phyloP scores from a whole-genome alignment of 1,140 invertebrate genomes.

The Drosophila lowei region DNA sequence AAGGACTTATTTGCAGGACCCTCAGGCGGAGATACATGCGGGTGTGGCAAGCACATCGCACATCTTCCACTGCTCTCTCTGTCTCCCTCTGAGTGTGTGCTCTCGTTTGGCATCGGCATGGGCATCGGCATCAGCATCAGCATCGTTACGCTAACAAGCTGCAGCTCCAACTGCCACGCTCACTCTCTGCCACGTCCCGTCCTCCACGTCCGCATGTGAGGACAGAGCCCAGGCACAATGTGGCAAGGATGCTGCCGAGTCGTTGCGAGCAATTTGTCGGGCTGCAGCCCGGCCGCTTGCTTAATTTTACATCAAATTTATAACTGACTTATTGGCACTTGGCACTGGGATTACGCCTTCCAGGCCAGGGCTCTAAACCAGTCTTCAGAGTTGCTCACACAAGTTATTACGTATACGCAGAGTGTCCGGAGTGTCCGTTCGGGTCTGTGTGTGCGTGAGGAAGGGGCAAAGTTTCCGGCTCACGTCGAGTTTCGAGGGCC shows the following conservation, averaged over 20 bases:
- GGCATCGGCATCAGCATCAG: conserved; percentile 5
- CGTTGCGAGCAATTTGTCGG: conserved; percentile 50
- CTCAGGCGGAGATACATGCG: conserved; percentile 49
- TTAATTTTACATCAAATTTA: conserved; percentile 81
- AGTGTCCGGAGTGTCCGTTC: not conserved
- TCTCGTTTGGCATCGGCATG: conserved; percentile 20
- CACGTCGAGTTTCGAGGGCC: conserved; percentile 17
- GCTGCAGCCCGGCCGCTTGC: conserved; percentile 43
- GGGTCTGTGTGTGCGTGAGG: conserved; percentile 7
- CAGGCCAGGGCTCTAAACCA: conserved; percentile 45
- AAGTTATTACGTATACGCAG: conserved; percentile 73
- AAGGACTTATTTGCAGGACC: conserved; percentile 59
- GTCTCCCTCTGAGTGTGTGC: conserved; percentile 14
- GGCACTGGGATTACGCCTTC: conserved; percentile 73
- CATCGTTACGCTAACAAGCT: conserved; percentile 61
- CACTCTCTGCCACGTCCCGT: conserved; percentile 7
- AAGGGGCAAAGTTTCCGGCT: conserved; percentile 29
- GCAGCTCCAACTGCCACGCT: conserved; percentile 36
- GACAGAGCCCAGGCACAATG: conserved; percentile 54
- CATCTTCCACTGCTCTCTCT: conserved; percentile 2
- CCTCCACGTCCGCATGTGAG: conserved; percentile 6
- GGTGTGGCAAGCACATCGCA: conserved; percentile 28
- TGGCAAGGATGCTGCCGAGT: conserved; percentile 48
- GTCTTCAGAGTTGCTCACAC: conserved; percentile 4
- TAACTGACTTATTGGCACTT: conserved; percentile 81